Evolutionary conservation across 2,797 vertebrate species (phyloP).

Genomic region (Anguilla pacifica): DNA sequence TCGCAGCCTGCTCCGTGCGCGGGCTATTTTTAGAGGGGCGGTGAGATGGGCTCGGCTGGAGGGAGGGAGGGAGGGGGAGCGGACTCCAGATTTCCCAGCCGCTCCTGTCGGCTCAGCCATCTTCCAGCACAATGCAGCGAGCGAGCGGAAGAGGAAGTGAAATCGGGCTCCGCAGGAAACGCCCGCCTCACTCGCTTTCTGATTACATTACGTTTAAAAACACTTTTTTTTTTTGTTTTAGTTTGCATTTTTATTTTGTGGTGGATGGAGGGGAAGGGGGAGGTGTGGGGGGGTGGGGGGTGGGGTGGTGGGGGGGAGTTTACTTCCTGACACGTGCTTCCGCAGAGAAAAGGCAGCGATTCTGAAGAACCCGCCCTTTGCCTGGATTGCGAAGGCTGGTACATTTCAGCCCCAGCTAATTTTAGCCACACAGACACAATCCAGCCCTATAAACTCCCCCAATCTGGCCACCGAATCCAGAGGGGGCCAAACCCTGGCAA

Average conservation of each 20-base stretch:
- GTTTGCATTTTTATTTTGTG: background rate
- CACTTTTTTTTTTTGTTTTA: background rate
- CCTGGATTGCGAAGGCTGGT: background rate
- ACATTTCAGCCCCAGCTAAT: background rate
- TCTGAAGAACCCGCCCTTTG: background rate
- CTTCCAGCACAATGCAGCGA: conserved; percentile 66
- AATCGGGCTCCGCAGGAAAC: conserved; percentile 61
- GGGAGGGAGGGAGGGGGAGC: conserved; percentile 57
- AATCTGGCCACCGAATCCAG: background rate
- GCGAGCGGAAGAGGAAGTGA: conserved; percentile 68
- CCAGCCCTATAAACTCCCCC: background rate
- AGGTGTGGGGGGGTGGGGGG: background rate
- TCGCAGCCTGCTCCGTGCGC: conserved; percentile 63
- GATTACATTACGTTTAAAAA: background rate
- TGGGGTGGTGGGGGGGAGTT: background rate
- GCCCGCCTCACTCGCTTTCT: background rate
- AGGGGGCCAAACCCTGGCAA: background rate
- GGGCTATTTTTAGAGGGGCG: conserved; percentile 76
- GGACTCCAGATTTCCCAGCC: conserved; percentile 76
- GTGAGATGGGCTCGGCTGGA: conserved; percentile 65
- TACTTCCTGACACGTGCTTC: background rate
- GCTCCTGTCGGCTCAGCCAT: conserved; percentile 71
- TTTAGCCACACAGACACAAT: background rate
- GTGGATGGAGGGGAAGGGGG: background rate
- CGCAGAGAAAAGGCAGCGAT: background rate